Evolutionary conservation across 2,113 vertebrate genomes (phyloP).

Genomic region (Pygathrix nemaeus): DNA sequence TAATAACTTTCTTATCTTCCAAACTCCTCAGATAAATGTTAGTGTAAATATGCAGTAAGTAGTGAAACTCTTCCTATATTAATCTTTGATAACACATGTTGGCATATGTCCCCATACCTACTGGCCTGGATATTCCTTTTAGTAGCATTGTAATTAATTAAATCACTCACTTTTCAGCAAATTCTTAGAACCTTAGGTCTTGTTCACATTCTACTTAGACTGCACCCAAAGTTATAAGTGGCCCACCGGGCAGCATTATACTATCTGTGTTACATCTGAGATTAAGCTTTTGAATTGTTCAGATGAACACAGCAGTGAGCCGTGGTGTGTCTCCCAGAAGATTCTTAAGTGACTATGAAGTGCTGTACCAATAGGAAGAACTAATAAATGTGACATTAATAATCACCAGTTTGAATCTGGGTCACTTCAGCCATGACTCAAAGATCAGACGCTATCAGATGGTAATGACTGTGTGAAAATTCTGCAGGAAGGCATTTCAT

Average conservation of each 20-base stretch:
- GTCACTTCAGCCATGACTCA: constrained; percentile 63
- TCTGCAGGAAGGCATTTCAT: not conserved
- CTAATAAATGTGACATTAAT: constrained; percentile 51
- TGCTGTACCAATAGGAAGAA: not conserved
- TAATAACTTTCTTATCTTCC: not conserved
- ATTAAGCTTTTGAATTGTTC: not conserved
- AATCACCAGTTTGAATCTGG: constrained; percentile 76
- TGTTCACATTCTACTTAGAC: constrained; percentile 16
- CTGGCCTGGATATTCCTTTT: not conserved
- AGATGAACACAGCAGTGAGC: not conserved
- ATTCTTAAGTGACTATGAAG: not conserved
- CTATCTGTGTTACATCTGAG: not conserved
- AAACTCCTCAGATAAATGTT: not conserved
- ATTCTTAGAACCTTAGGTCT: not conserved
- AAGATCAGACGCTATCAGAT: constrained; percentile 64
- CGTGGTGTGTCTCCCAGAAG: not conserved
- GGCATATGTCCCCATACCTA: not conserved
- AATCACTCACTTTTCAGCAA: constrained; percentile 6
- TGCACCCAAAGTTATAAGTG: not conserved
- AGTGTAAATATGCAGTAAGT: not conserved
- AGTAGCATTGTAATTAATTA: not conserved
- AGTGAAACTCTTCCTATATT: not conserved
- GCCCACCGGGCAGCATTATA: not conserved
- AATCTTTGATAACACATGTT: not conserved
- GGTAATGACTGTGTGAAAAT: constrained; percentile 73